phyloP scores from a whole-genome alignment of 2,113 vertebrate genomes.

The Grammomys dolichurus region DNA sequence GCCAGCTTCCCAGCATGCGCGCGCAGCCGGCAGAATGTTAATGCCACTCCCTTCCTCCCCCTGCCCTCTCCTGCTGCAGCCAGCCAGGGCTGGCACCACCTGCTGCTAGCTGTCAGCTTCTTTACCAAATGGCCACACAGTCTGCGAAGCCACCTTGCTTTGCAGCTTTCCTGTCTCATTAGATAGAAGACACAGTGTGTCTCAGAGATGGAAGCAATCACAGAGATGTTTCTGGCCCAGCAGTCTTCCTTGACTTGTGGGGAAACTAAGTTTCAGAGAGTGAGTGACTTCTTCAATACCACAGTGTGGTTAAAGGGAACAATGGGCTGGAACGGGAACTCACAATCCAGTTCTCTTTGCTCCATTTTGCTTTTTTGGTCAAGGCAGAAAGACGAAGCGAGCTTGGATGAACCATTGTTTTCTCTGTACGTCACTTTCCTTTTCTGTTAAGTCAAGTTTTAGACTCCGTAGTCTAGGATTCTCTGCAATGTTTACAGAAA shows the following conservation, averaged over 20 bases:
- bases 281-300: background rate
- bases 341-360: background rate
- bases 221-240: background rate
- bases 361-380: background rate
- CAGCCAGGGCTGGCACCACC: slow-evolving; percentile 14
- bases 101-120: background rate
- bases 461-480: background rate
- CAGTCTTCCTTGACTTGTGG: background rate
- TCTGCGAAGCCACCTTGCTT: background rate
- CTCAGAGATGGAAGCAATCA: background rate
- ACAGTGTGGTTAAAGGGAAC: background rate
- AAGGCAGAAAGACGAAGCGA: background rate
- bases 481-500: background rate
- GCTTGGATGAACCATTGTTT: background rate
- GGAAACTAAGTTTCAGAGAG: slow-evolving; percentile 6
- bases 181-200: background rate
- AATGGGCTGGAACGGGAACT: background rate
- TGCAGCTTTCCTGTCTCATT: background rate
- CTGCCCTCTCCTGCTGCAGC: background rate
- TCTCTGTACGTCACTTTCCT: background rate
- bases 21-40: background rate
- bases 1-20: background rate
- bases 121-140: background rate
- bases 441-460: background rate
- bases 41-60: background rate